These are phyloP conservation scores for Triplophysa tibetana DNA, from an alignment of 2,113 vertebrate species.

Conservation along the genomic window DNA sequence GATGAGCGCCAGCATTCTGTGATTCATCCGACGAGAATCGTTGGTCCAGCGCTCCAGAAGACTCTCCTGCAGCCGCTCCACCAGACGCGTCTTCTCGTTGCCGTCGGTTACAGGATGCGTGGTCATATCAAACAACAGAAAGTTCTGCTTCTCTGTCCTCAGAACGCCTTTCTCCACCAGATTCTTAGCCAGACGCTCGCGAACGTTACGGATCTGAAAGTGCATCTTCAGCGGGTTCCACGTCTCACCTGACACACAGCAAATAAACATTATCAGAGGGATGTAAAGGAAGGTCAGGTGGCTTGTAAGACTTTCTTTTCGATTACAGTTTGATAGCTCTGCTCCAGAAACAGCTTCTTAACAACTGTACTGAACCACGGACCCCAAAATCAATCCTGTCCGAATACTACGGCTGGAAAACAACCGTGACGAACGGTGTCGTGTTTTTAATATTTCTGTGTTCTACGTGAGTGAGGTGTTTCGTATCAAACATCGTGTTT, in stretches of 20 bases:
- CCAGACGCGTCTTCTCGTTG: constrained; percentile 78
- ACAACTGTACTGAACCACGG: too few species aligned
- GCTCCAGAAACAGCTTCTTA: too few species aligned
- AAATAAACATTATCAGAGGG: background rate
- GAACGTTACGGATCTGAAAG: constrained; percentile 82
- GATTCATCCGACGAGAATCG: constrained; percentile 77
- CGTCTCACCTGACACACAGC: constrained; percentile 76
- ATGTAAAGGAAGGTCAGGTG: too few species aligned
- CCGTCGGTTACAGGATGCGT: constrained; percentile 80
- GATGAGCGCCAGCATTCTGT: constrained; percentile 74
- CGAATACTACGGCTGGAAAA: too few species aligned
- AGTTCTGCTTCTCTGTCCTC: constrained; percentile 85
- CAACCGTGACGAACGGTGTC: too few species aligned
- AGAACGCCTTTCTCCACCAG: constrained; percentile 86
- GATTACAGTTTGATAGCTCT: too few species aligned
- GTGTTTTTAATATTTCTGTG: too few species aligned
- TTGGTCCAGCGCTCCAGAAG: constrained; percentile 82
- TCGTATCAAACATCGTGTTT: too few species aligned
- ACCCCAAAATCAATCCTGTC: too few species aligned
- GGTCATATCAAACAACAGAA: constrained; percentile 86
- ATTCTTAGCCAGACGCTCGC: constrained; percentile 82
- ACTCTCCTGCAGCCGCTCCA: constrained; percentile 76
- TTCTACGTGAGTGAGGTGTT: too few species aligned
- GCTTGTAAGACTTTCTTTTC: too few species aligned
- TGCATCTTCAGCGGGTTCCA: constrained; percentile 88